These are phyloP conservation scores for Ibycter americanus DNA, from an alignment of 2,797 vertebrate species.

Conservation along the genomic window DNA sequence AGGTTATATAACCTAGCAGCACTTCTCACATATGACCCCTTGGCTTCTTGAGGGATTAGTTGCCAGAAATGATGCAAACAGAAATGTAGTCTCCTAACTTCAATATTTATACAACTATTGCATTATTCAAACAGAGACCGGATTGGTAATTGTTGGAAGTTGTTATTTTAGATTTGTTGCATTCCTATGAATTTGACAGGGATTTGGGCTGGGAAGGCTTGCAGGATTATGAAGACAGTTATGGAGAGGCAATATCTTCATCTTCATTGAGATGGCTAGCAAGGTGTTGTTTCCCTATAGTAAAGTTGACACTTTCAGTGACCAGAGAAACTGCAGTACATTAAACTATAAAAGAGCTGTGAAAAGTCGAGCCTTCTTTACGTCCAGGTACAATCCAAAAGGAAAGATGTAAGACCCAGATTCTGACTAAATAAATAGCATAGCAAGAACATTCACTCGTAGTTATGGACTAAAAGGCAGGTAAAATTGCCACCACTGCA, in stretches of 20 bases:
- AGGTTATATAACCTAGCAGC: background rate
- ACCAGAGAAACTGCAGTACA: background rate
- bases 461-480: background rate
- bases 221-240: background rate
- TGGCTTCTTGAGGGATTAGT: background rate
- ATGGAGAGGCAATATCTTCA: background rate
- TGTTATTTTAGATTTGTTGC: background rate
- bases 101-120: background rate
- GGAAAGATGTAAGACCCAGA: background rate
- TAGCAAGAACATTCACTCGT: background rate
- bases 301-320: background rate
- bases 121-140: constrained; percentile 4
- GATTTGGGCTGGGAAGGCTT: background rate
- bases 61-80: constrained; percentile 12
- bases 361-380: background rate
- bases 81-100: background rate
- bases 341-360: background rate
- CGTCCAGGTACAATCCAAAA: background rate
- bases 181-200: background rate
- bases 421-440: background rate
- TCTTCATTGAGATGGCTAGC: background rate
- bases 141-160: background rate
- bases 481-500: background rate
- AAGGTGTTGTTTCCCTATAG: background rate
- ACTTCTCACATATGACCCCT: background rate